A percentile compares a stretch with the other conserved stretches of the same genome.
These are phyloP conservation scores for Herminia tarsipennalis DNA, from an alignment of 2,888 invertebrate genomes.

Conservation along the genomic window DNA sequence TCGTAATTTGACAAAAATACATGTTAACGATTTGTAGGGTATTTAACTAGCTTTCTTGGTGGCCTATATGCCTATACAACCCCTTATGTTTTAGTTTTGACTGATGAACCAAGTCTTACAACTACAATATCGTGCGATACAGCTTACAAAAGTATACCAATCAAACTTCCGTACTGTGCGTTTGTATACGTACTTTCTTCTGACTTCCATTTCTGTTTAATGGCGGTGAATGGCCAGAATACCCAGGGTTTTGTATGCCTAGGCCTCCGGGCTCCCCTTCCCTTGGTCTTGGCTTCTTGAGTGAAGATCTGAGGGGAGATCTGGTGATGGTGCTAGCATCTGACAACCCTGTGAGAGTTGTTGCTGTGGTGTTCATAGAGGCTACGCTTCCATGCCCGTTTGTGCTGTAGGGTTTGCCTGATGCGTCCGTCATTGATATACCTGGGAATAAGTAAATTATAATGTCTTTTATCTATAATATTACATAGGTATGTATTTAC, in stretches of 20 bases:
- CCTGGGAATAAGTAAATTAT: constrained; percentile 67
- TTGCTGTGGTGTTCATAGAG: constrained; percentile 90
- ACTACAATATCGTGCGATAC: no score
- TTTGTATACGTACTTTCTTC: constrained; percentile 96
- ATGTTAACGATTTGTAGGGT: no score
- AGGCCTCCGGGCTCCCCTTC: constrained; percentile 82
- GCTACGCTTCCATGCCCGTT: constrained; percentile 89
- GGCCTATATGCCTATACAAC: no score
- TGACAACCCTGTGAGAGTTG: constrained; percentile 83
- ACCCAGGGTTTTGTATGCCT: constrained; percentile 94
- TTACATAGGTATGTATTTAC: no score
- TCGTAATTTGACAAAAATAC: neutral
- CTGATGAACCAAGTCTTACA: no score
- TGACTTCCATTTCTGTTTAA: constrained; percentile 94
- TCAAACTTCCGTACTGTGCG: constrained; percentile 95
- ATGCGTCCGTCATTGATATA: constrained; percentile 95
- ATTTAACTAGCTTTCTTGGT: no score
- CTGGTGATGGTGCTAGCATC: constrained; percentile 49
- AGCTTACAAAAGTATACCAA: constrained; percentile 7
- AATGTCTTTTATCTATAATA: neutral
- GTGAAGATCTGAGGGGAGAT: constrained; percentile 88
- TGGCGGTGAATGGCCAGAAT: constrained; percentile 93
- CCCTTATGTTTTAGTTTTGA: no score
- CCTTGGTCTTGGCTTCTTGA: constrained; percentile 91
- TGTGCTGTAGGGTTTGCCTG: constrained; percentile 92